Base-by-base conservation (phyloP, 2,113 vertebrate genomes). In the Alces alces region DNA sequence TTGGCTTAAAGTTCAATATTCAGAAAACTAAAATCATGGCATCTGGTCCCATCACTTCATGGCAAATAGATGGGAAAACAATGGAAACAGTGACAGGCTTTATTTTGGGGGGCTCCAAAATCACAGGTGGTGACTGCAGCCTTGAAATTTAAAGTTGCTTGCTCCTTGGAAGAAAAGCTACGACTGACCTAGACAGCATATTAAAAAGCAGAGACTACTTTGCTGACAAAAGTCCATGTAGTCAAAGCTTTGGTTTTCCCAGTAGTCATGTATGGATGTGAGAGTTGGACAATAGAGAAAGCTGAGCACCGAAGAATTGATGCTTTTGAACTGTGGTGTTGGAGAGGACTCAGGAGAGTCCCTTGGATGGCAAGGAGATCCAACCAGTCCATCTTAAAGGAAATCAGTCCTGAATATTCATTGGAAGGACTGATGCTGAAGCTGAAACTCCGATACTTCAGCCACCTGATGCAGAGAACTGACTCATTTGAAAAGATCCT, bases 291-390 rank as follows among this genome's bases (percentile, higher is more conserved):
- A 4, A 36, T 70, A 36, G 23, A 70, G 64, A 70, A 70, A 70
- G 19, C 9, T 11, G 64, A 70, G n/a, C 6, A 0, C 19, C 0
- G 2, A 12, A 36, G 19, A 70, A 70, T 5, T 70, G 17, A 70
- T 70, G 64, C 8, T 70, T 70, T 70, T 5, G 5, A 36, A 36
- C n/a, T 70, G n/a, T 36, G n/a, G n/a, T 36, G 5, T 70, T n/a
- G n/a, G n/a, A 36, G n/a, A 70, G 36, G 64, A 70, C 64, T 70
- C 64, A 70, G 64, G 8, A 66, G n/a, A 36, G n/a, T 12, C n/a
- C 19, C n/a, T 36, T 70, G 19, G 64, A 70, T 6, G 9, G n/a
- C 9, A 23, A 70, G n/a, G n/a, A 23, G n/a, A 23, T 70, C 17
- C n/a, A 70, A 23, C 17, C n/a, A 70, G 64, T 70, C 64, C n/a